Evolutionary conservation across 2,888 invertebrate genomes (phyloP), one percentile per base, ranked within the genome.

Genomic region (Caenorhabditis zanzibari): DNA sequence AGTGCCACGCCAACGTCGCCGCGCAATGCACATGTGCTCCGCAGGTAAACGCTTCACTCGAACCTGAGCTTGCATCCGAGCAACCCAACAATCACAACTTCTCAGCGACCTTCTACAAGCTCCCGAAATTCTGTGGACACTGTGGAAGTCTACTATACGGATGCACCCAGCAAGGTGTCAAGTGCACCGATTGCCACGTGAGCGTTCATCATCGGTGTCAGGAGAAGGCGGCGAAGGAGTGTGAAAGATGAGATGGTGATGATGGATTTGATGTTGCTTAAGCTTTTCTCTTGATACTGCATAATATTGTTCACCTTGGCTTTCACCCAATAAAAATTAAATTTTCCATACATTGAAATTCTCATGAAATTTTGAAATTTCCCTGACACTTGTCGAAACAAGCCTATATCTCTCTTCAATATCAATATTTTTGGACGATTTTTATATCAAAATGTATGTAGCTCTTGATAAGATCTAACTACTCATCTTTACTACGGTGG

Each of bases 171-270:
- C 80, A 80, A 38, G 80, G 80, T 14, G 73, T 58, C 26, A 63
- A 52, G 58, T 80, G 80, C 59, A 5, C 56, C 1, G 58, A 58
- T 47, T 80, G 80, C 24, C 47, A 58, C 19, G 64, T 71, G 19
- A 80, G 72, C 24, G 72, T 80, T n/a, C 80, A 80, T 52, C 56
- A 58, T 56, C 72, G 72, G 4, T 80, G 73, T 54, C 64, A 80
- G 28, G 64, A 72, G 58, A 80, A 72, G 59, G 80, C 80, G 12
- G n/a, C 58, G 26, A 56, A 47, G 14, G 64, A 69, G 16, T 77
- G 77, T 41, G 64, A 52, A 44, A 28, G 28, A 10, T 54, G 52
- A 41, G 54, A 28, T 26, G n/a, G n/a, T 49, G 52, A 22, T 69
- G 9, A 22, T 49, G 19, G 44, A 6, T 28, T n/a, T 41, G 32